A percentile compares a stretch with the other conserved stretches of the same genome.
Conservation (phyloP, 2,888 invertebrate species). For the Branchellion lobata region DNA sequence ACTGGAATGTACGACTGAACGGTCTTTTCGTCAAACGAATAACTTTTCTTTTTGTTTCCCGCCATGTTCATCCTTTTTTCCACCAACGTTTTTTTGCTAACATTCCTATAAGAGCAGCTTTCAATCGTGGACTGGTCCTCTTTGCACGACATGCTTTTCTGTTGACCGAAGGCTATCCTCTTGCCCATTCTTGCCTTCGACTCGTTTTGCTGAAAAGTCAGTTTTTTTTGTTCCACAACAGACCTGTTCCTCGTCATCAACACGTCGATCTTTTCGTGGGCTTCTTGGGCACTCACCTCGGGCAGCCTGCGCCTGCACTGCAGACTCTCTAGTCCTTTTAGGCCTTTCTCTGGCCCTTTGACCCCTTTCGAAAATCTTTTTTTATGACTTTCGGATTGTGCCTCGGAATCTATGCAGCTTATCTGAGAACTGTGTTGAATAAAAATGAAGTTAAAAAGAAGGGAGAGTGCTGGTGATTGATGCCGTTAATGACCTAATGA, state of each 20-base stretch:
- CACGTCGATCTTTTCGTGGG: constrained; percentile 31
- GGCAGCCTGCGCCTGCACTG: constrained; percentile 44
- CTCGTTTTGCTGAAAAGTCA: constrained; percentile 16
- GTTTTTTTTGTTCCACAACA: constrained; percentile 24
- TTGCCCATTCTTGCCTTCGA: not conserved
- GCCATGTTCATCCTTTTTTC: constrained; percentile 40
- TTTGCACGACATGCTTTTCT: constrained; percentile 51
- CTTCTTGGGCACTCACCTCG: constrained; percentile 5
- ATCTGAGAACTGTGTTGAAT: no score
- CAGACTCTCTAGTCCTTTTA: no score
- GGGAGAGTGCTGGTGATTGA: no score
- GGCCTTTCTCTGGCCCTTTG: no score
- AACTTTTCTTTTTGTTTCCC: constrained; percentile 44
- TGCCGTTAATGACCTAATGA: no score
- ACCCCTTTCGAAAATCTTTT: no score
- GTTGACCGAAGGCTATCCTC: constrained; percentile 44
- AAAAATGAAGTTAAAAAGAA: no score
- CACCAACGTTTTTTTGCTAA: not conserved
- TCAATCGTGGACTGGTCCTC: not conserved
- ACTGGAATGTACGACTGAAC: not conserved
- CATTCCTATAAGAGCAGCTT: not conserved
- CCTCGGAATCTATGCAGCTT: no score
- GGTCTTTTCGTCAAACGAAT: constrained; percentile 47
- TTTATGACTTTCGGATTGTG: no score
- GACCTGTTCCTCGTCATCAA: constrained; percentile 24